Conservation (phyloP, 1,140 invertebrate genomes). For the Periplaneta americana region DNA sequence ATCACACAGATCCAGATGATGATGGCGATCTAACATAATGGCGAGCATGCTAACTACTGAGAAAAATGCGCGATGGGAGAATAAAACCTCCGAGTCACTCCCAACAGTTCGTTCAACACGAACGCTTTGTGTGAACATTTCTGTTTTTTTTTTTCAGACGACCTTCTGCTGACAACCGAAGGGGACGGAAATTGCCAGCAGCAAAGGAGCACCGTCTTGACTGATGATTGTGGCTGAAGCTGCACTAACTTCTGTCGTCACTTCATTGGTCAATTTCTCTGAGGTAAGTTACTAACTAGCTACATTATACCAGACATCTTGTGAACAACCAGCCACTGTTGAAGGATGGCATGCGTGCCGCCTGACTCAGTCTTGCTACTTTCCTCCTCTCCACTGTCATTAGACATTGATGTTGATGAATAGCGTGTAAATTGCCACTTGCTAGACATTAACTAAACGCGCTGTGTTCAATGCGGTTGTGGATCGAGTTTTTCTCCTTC, state of each 20-base stretch:
- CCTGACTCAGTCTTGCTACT: neutral
- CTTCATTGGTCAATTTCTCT: neutral
- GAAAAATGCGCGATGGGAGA: no score
- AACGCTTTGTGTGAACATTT: no score
- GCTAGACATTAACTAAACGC: neutral
- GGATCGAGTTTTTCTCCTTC: neutral
- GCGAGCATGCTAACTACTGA: no score
- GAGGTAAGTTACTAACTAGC: neutral
- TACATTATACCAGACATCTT: no score
- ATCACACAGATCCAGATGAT: no score
- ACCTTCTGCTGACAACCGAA: neutral
- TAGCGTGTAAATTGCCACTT: neutral
- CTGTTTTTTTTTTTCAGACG: neutral
- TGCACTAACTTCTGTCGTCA: neutral
- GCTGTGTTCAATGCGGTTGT: neutral
- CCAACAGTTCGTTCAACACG: no score
- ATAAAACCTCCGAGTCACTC: no score
- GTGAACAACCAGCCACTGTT: neutral
- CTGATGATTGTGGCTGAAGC: neutral
- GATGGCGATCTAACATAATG: no score
- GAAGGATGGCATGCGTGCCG: neutral
- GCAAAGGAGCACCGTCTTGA: neutral
- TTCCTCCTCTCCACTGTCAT: neutral
- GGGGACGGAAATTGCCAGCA: neutral
- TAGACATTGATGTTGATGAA: neutral